Base-by-base conservation (phyloP, 2,113 vertebrate genomes). In the Falcunculus frontatus region DNA sequence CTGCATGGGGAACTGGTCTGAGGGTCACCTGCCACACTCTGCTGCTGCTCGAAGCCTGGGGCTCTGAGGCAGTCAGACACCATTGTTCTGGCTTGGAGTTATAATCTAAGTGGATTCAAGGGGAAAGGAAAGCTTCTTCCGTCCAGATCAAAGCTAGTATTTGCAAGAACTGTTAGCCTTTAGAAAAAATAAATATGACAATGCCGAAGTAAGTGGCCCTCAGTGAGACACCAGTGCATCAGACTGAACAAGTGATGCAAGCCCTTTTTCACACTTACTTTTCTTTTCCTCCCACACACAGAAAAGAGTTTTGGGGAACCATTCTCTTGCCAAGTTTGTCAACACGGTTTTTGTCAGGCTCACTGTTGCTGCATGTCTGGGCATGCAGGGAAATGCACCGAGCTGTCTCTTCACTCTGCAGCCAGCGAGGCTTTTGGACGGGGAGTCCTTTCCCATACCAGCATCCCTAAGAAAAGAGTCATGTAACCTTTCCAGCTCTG, bases 21-120 rank as follows among this genome's bases (percentile, higher is more conserved):
- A 56, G 17, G 16, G 33, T 50, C 27, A 14, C 27, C 62, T 30
- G 72, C 37, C 16, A 22, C 39, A 14, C 0, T 0, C 9, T 39
- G 37, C 37, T 74, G 17, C 50, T 75, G 25, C 13, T 30, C 1
- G 6, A 26, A 39, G 62, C 0, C 0, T 27, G 35, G 39, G 47
- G 39, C 57, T 0, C 0, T 35, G 27, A 50, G 62, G 39, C 47
- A 62, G 30, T 52, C 6, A 23, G 41, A 23, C 27, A 52, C 22
- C 13, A 12, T 20, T 27, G 37, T 23, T 57, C 20, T 60, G 22
- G 17, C 46, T 62, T 55, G 55, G 33, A 63, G 50, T 25, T 73
- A 30, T 3, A 44, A 11, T 60, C n/a, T 41, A 52, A 12, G 21
- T 8, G 19, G 41, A 55, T 46, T 84, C 22, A 62, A 57, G 11